Evolutionary conservation across 2,113 vertebrate species (phyloP).

Genomic region (Tinamus guttatus): DNA sequence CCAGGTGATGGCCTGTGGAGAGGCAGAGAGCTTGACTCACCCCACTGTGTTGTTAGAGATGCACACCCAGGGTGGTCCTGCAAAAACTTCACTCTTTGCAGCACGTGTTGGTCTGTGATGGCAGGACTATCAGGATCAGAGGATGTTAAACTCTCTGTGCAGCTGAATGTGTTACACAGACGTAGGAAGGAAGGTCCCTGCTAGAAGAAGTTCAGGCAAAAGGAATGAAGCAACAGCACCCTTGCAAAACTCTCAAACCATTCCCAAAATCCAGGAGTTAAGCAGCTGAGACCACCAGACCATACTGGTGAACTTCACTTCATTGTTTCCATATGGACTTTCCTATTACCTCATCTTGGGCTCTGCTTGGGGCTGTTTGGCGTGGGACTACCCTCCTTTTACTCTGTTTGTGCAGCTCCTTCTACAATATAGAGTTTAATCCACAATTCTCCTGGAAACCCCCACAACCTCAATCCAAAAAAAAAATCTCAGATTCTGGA

Average conservation of each 20-base stretch:
- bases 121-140: neutral
- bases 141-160: neutral
- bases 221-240: neutral
- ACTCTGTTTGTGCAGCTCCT: neutral
- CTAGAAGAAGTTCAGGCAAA: neutral
- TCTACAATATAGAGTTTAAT: neutral
- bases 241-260: neutral
- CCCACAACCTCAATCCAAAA: neutral
- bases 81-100: neutral
- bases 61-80: neutral
- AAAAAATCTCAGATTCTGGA: neutral
- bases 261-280: neutral
- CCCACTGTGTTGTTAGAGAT: neutral
- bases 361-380: neutral
- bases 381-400: neutral
- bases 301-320: accelerated
- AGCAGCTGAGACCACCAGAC: neutral
- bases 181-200: neutral
- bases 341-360: neutral
- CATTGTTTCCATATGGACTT: neutral
- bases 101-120: accelerated
- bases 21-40: neutral
- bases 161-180: neutral
- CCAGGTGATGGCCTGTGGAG: neutral
- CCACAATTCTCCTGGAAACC: neutral